phyloP scores from a whole-genome alignment of 2,113 vertebrate genomes.

The Cacatua alba region DNA sequence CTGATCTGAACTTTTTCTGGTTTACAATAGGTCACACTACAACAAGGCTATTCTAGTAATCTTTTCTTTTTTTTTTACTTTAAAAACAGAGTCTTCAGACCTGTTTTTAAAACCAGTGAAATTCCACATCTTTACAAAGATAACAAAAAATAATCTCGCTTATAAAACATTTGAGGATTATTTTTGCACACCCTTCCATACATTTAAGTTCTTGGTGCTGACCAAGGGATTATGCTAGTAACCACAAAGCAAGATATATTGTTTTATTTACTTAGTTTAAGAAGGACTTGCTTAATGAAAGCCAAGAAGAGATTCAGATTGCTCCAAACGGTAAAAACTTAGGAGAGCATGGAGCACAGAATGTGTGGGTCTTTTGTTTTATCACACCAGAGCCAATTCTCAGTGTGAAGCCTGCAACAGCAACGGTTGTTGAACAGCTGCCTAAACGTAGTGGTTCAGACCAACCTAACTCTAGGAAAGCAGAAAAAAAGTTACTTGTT shows the following conservation, averaged over 20 bases:
- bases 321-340: neutral
- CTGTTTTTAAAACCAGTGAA: neutral
- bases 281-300: neutral
- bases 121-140: neutral
- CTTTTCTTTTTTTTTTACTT: neutral
- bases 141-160: neutral
- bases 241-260: neutral
- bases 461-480: neutral
- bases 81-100: neutral
- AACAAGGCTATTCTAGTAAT: neutral
- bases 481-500: neutral
- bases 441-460: neutral
- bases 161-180: neutral
- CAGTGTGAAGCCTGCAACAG: neutral
- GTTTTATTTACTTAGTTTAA: neutral
- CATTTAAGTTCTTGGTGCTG: neutral
- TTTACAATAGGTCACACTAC: neutral
- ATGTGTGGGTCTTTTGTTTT: neutral
- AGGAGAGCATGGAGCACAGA: neutral
- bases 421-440: neutral
- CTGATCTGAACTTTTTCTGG: neutral
- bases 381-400: neutral
- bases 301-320: neutral
- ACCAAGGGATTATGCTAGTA: neutral
- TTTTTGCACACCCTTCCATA: neutral